Base-by-base conservation (phyloP, 2,113 vertebrate genomes). In the Melanotaenia duboulayi region DNA sequence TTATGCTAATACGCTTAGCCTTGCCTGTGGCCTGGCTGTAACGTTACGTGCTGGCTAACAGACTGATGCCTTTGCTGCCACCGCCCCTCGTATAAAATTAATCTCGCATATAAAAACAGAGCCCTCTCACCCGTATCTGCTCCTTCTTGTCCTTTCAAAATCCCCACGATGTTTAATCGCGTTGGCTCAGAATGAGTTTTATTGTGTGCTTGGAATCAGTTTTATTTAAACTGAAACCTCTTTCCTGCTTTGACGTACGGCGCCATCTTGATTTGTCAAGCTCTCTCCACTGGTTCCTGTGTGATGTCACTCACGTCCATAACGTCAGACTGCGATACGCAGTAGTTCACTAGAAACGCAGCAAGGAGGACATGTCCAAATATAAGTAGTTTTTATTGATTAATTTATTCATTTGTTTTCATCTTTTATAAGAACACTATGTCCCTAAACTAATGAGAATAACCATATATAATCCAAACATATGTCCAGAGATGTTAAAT, bases 191-290 rank as follows among this genome's bases (percentile, higher is more conserved):
- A 40, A 74, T 32, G 49, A 80, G 74, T 89, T 92, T 93, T 94
- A 93, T 70, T 92, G 8, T 76, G 19, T 7, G 50, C 20, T 56
- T 28, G 17, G 13, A 44, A 74, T 32, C 55, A 81, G 74, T 90
- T 92, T 93, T 94, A 93, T 71, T 92, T 89, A 86, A 86, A 82
- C 71, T 84, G 80, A 86, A 78, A 84, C 75, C 87, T 90, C 88
- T 92, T 94, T 92, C 92, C 93, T 91, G 92, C 78, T 92, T 92
- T 91, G 87, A 83, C 90, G 92, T 89, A 82, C 86, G 90, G 89
- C 92, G 94, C 94, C 94, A 95, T 95, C 91, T 95, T 95, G 93
- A 81, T 90, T 91, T 85, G 76, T 91, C 87, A 80, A 79, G 77
- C 81, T 86, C 78, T 71, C 87, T 80, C 56, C 58, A 70, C 84